These are phyloP conservation scores for Amphiprion clarkii DNA, from an alignment of 2,797 vertebrate genomes.

Conservation along the genomic window DNA sequence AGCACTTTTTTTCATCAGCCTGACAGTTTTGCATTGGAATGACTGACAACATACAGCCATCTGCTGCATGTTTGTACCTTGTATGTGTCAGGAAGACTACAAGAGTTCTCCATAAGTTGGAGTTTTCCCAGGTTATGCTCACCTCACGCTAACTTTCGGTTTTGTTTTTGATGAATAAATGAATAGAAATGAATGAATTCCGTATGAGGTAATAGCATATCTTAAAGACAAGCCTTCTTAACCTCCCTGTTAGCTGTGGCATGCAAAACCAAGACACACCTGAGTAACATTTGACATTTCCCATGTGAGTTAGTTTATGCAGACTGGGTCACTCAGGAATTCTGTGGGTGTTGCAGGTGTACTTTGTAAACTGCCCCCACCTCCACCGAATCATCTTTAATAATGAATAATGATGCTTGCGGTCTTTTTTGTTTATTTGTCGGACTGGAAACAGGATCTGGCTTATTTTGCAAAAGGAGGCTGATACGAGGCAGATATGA, in stretches of 20 bases:
- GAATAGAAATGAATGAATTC: constrained; percentile 60
- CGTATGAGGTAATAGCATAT: constrained; percentile 45
- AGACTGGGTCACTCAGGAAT: constrained; percentile 32
- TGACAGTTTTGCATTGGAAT: constrained; percentile 65
- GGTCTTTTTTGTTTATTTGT: constrained; percentile 90
- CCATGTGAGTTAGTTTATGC: constrained; percentile 29
- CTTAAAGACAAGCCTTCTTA: constrained; percentile 35
- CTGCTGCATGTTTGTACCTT: constrained; percentile 70
- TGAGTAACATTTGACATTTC: constrained; percentile 29
- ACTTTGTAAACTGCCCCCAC: constrained; percentile 56
- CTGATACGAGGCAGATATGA: constrained; percentile 82
- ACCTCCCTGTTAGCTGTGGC: constrained; percentile 28
- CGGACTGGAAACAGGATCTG: constrained; percentile 87
- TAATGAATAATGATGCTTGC: constrained; percentile 85
- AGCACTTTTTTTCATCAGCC: constrained; percentile 72
- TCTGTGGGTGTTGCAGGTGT: constrained; percentile 63
- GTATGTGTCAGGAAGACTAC: constrained; percentile 63
- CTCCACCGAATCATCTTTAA: constrained; percentile 57
- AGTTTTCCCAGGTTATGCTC: constrained; percentile 51
- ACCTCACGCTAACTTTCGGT: constrained; percentile 46
- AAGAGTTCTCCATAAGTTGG: constrained; percentile 54
- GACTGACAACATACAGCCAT: constrained; percentile 72
- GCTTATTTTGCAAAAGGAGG: constrained; percentile 74
- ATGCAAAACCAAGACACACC: constrained; percentile 37
- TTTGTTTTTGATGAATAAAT: constrained; percentile 64